Base-by-base conservation (phyloP, 2,797 vertebrate species). In the Smutsia gigantea region DNA sequence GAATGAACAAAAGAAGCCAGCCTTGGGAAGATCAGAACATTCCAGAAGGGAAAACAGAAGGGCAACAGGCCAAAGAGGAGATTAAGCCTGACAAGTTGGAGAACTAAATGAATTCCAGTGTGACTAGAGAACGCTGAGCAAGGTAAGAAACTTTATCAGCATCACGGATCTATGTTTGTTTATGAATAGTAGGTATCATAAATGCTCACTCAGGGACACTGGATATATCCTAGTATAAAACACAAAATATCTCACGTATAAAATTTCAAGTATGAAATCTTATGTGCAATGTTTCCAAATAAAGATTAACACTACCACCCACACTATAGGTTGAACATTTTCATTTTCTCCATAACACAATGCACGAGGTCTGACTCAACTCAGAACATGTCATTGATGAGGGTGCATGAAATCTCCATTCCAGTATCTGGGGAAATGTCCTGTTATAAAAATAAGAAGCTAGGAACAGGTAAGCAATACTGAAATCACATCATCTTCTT, bases 221-320 rank as follows among this genome's bases (percentile, higher is more conserved):
- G 71, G 1, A 1, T 59, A 49, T 77, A 64, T 77, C 57, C 72
- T 37, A 57, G 8, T 39, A 34, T 21, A 68, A 95, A 64, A 95
- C 7, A 64, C 1, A 49, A 81, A 89, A 72, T 78, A 89, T 59
- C 72, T 83, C 59, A 49, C n/a, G 69, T 83, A 77, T 59, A 25
- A 95, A 81, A 85, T 39, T 39, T 39, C 59, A 87, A 49, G 69
- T 86, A 77, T 59, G 31, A 95, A 81, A 85, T 93, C 31, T n/a
- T 74, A 79, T 0, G 3, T 25, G 49, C 4, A 78, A 42, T 37
- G n/a, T 19, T 93, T 96, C 12, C 51, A 93, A 82, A 84, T 74
- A 46, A 96, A 94, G 34, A 93, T 68, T 12, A 61, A 37, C 27
- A 57, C 4, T 37, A 86, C 51, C 29, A 51, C 18, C 23, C 31